Evolutionary conservation across 1,140 invertebrate genomes (phyloP).

Genomic region (Acromyrmex echinatior): DNA sequence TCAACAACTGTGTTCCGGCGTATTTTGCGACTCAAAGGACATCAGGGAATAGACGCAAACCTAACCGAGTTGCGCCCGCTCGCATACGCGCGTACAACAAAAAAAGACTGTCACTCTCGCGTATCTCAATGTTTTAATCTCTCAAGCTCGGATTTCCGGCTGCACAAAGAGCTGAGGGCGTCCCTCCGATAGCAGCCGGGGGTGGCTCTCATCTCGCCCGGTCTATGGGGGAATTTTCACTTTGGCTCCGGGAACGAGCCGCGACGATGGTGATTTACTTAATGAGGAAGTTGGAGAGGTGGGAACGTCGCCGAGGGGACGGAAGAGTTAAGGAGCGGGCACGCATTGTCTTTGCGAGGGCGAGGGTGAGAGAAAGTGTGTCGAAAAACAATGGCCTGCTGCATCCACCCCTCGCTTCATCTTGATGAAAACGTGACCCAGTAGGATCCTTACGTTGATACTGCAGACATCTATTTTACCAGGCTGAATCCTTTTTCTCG

Average conservation of each 20-base stretch:
- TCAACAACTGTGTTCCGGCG: not conserved
- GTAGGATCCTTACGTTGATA: slow-evolving; percentile 65
- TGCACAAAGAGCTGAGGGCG: slow-evolving; percentile 43
- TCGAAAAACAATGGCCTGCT: slow-evolving; percentile 77
- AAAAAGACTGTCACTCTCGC: slow-evolving; percentile 52
- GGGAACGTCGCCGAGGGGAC: slow-evolving; percentile 38
- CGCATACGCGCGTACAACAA: slow-evolving; percentile 5
- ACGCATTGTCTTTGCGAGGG: slow-evolving; percentile 71
- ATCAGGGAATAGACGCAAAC: slow-evolving; percentile 2
- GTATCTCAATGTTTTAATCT: slow-evolving; percentile 66
- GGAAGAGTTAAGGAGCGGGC: slow-evolving; percentile 69
- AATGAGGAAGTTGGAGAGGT: slow-evolving; percentile 51
- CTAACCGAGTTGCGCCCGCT: slow-evolving; percentile 7
- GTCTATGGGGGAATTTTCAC: slow-evolving; percentile 71
- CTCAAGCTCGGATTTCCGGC: slow-evolving; percentile 68
- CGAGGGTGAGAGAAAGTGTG: slow-evolving; percentile 72
- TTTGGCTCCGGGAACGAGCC: slow-evolving; percentile 63
- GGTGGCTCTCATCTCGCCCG: slow-evolving; percentile 3
- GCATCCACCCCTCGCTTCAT: slow-evolving; percentile 27
- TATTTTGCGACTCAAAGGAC: slow-evolving; percentile 18
- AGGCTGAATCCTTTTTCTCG: not conserved
- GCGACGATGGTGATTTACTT: slow-evolving; percentile 76
- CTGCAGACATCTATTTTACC: slow-evolving; percentile 59
- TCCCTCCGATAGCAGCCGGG: slow-evolving; percentile 37
- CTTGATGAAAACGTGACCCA: slow-evolving; percentile 80